Evolutionary conservation across 2,888 invertebrate species (phyloP), one percentile per base, ranked within the genome.

Genomic region (Aleiodes testaceus): DNA sequence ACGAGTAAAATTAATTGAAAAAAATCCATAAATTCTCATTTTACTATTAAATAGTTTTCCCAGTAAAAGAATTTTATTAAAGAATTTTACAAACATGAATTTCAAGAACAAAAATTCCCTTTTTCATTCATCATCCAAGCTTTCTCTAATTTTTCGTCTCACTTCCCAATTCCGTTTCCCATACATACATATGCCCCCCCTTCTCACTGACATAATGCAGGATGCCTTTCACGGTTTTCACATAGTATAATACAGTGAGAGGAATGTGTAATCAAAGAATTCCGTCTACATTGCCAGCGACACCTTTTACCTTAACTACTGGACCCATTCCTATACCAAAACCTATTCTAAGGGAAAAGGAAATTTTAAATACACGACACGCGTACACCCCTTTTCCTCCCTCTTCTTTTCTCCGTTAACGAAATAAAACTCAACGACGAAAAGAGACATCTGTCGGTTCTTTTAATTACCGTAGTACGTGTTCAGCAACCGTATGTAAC

Each of bases 371-470:
- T 68, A 72, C 72, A 16, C 69, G 72, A 69, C 64, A 65, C 72
- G 69, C 59, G 63, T 72, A 44, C 14, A 61, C 59, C 22, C 66
- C 36, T 70, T 49, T 30, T 52, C n/a, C 42, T 53, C 66, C 47
- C 52, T 22, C 44, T 55, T 6, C 36, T 26, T 30, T 22, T 47
- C 30, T 64, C 63, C 47, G 55, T n/a, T 85, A 87, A 85, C 84
- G 84, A 86, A 87, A 87, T 86, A 87, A 87, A 87, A 86, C 80
- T 82, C 79, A 77, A 81, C 81, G 78, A 81, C 79, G 79, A 84
- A 82, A 82, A 85, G 83, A 84, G 84, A 84, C 85, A 86, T 85
- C 85, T 85, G 86, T 86, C 84, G 86, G 86, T 86, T 86, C 87
- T 87, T 87, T 87, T 86, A 87, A 86, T 87, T 87, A 85, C 85